Conservation (phyloP, 1,140 invertebrate species). For the Bombus consobrinus region DNA sequence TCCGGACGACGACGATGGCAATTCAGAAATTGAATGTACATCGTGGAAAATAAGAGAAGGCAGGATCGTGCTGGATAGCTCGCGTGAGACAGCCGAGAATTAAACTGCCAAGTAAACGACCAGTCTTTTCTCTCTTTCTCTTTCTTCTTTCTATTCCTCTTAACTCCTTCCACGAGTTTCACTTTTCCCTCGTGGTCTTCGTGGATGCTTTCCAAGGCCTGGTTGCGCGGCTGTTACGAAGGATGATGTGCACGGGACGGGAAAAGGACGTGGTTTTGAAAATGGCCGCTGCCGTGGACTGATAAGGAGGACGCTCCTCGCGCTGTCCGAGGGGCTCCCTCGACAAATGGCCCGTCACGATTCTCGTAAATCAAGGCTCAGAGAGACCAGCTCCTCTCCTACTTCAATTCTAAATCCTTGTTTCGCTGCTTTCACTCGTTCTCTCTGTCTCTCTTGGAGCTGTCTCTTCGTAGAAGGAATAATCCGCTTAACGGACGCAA, state of each 20-base stretch:
- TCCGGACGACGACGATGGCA: constrained; percentile 26
- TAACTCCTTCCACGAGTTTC: neutral
- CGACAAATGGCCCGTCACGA: constrained; percentile 82
- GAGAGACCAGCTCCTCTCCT: constrained; percentile 47
- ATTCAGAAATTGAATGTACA: constrained; percentile 39
- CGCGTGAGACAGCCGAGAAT: constrained; percentile 29
- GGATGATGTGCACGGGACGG: constrained; percentile 22
- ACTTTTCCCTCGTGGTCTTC: neutral
- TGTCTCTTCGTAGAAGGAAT: constrained; percentile 48
- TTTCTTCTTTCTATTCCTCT: neutral
- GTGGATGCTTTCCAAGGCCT: neutral
- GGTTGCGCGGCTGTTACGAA: constrained; percentile 11
- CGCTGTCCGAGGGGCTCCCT: constrained; percentile 75
- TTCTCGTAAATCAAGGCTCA: constrained; percentile 81
- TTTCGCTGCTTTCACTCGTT: constrained; percentile 30
- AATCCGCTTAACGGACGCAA: constrained; percentile 63
- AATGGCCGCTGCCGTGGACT: constrained; percentile 76
- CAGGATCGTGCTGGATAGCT: neutral
- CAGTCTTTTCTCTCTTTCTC: neutral
- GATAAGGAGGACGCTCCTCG: constrained; percentile 74
- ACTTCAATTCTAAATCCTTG: constrained; percentile 53
- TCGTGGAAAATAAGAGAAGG: neutral
- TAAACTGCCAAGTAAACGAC: constrained; percentile 44
- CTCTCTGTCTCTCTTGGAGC: neutral
- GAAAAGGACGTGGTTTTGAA: constrained; percentile 72